Evolutionary conservation across 1,140 invertebrate species (phyloP).

Genomic region (Rhagoletis pomonella): DNA sequence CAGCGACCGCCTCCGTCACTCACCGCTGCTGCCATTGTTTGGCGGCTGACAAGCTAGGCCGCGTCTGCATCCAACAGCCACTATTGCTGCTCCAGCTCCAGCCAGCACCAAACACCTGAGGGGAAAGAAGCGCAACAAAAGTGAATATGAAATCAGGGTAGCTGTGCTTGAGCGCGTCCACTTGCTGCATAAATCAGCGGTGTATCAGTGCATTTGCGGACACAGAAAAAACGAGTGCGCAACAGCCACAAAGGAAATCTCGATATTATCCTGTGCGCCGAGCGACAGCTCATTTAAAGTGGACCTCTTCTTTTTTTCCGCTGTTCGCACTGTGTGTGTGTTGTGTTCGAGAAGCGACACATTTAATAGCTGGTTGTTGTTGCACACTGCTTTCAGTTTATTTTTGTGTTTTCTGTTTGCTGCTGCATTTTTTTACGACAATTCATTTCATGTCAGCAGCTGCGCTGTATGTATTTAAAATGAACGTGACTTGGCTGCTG

Average conservation of each 20-base stretch:
- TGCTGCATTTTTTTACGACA: not conserved
- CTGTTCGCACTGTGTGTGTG: not conserved
- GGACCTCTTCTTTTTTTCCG: slow-evolving; percentile 3
- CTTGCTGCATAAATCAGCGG: slow-evolving; percentile 37
- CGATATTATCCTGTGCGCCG: slow-evolving; percentile 38
- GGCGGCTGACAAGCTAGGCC: not conserved
- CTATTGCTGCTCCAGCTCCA: not conserved
- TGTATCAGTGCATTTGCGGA: not conserved
- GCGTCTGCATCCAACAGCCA: not conserved
- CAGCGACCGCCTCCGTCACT: not conserved
- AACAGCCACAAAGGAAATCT: slow-evolving; percentile 10
- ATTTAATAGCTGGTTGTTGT: slow-evolving; percentile 40
- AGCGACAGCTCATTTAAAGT: slow-evolving; percentile 47
- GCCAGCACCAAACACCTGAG: not conserved
- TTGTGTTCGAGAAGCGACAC: not conserved
- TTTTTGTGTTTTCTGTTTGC: too few relatives aligned
- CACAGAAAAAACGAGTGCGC: slow-evolving; percentile 12
- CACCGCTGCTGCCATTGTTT: not conserved
- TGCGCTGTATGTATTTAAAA: not conserved
- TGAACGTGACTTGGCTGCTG: slow-evolving; percentile 44
- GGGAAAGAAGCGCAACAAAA: slow-evolving; percentile 10
- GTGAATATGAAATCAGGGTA: not conserved
- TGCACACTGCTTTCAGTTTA: not conserved
- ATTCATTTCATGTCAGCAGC: slow-evolving; percentile 6
- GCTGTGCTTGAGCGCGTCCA: not conserved